These are phyloP conservation scores for Simalia tracyae DNA, from an alignment of 2,797 vertebrate species.

Conservation along the genomic window DNA sequence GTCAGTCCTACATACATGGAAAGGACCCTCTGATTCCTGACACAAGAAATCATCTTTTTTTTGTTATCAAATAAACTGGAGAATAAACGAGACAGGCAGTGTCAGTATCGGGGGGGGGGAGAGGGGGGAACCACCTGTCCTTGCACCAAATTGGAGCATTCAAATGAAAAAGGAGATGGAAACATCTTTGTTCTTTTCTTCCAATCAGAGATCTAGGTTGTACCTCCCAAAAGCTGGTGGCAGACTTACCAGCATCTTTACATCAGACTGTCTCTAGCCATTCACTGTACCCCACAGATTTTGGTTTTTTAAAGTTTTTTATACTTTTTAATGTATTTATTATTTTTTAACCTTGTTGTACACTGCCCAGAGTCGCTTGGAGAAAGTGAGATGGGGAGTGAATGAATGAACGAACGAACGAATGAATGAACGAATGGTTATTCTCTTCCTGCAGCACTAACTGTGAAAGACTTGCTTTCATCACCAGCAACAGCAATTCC, in stretches of 20 bases:
- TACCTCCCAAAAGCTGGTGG: conserved; percentile 29
- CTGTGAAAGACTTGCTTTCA: background rate
- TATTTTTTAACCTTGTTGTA: too few species aligned
- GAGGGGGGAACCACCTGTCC: too few species aligned
- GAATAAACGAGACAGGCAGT: background rate
- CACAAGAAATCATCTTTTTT: background rate
- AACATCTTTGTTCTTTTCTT: background rate
- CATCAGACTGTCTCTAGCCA: background rate
- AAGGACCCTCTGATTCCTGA: background rate
- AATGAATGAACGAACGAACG: too few species aligned
- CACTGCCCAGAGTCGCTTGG: too few species aligned
- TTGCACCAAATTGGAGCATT: background rate
- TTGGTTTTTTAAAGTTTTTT: too few species aligned
- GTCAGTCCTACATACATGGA: background rate
- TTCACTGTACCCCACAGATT: background rate
- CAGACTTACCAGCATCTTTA: conserved; percentile 7
- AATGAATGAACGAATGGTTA: too few species aligned
- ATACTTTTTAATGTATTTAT: too few species aligned
- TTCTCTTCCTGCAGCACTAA: background rate
- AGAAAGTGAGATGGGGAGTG: too few species aligned
- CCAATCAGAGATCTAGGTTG: conserved; percentile 62
- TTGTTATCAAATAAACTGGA: background rate
- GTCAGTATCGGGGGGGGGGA: too few species aligned
- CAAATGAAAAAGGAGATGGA: background rate
- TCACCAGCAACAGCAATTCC: background rate